A percentile compares a stretch with the other conserved stretches of the same genome.
phyloP scores from a whole-genome alignment of 1,140 invertebrate genomes.

The Pachypeltis micranthus region DNA sequence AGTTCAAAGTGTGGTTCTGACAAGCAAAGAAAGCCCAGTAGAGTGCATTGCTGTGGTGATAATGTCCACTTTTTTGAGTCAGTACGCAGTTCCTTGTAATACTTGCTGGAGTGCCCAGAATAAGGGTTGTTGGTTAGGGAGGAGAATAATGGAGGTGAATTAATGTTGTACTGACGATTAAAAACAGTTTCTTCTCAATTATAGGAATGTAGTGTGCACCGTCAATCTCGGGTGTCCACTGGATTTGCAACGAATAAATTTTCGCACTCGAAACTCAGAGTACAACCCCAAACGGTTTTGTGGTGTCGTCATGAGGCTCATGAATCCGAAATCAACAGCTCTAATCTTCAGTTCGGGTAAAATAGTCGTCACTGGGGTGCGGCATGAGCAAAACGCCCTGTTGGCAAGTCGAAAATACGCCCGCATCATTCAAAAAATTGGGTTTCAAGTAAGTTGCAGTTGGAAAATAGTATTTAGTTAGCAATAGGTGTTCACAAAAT shows the following conservation, averaged over 20 bases:
- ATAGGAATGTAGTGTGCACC: conserved; percentile 80
- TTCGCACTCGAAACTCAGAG: conserved; percentile 94
- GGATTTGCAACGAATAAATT: conserved; percentile 82
- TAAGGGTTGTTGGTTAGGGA: not conserved
- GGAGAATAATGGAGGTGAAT: not conserved
- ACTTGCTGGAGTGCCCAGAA: not conserved
- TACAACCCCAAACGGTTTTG: conserved; percentile 97
- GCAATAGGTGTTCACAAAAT: too few species aligned
- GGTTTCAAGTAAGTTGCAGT: conserved; percentile 73
- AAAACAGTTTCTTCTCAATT: not conserved
- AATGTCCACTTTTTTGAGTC: not conserved
- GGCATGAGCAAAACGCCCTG: conserved; percentile 86
- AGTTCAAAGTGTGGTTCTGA: too few species aligned
- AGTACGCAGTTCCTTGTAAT: too few species aligned
- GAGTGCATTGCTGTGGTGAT: not conserved
- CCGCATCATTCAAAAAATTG: conserved; percentile 94
- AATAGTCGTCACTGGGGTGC: conserved; percentile 96
- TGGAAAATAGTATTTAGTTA: too few species aligned
- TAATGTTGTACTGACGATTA: not conserved
- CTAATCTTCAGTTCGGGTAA: conserved; percentile 97
- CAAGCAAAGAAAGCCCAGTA: not conserved
- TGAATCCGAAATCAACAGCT: conserved; percentile 92
- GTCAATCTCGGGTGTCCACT: conserved; percentile 81
- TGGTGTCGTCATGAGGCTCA: conserved; percentile 95
- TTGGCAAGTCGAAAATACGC: conserved; percentile 95